Base-by-base conservation (phyloP, 2,797 vertebrate genomes). In the Manis crassicaudata region DNA sequence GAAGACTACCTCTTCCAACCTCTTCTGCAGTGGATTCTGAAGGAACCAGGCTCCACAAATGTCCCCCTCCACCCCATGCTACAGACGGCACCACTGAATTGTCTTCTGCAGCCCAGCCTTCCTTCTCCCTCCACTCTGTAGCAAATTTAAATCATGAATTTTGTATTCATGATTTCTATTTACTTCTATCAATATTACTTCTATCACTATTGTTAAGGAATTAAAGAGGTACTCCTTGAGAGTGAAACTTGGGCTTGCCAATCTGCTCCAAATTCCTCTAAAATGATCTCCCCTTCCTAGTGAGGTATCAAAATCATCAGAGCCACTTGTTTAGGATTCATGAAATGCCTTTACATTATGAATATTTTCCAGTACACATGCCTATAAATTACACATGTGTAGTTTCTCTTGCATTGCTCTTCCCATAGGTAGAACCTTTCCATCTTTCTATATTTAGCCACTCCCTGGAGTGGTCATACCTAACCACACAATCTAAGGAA, bases 401-500 rank as follows among this genome's bases (percentile, higher is more conserved):
- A 50, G 20, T 1, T 52, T 88, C 40, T 12, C 20, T 60, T 75
- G 16, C 43, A 17, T 5, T 68, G 9, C 1, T 86, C 29, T 60
- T 80, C 32, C 68, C 29, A 20, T 32, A 73, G 23, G 3, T 25
- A 81, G 12, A 50, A 3, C 2, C 20, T 82, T 82, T 6, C 72
- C 14, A 37, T 90, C 60, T 67, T 92, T 92, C 40, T 77, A 80
- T 81, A 58, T 76, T 32, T 89, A 68, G 68, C 1, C 18, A 85
- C 13, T 81, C 18, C 29, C 58, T 81, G 13, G 13, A 56, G 11
- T 54, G 52, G 35, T 76, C 29, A 73, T 89, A 70, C 6, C 12
- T 6, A 32, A 29, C 65, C 29, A 65, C 5, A 2, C 21, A 62
- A 52, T 54, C 14, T 85, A 40, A 94, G 72, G 7, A 62, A n/a